These are phyloP conservation scores for Drosophila putrida DNA, from an alignment of 2,888 invertebrate genomes.

Conservation along the genomic window DNA sequence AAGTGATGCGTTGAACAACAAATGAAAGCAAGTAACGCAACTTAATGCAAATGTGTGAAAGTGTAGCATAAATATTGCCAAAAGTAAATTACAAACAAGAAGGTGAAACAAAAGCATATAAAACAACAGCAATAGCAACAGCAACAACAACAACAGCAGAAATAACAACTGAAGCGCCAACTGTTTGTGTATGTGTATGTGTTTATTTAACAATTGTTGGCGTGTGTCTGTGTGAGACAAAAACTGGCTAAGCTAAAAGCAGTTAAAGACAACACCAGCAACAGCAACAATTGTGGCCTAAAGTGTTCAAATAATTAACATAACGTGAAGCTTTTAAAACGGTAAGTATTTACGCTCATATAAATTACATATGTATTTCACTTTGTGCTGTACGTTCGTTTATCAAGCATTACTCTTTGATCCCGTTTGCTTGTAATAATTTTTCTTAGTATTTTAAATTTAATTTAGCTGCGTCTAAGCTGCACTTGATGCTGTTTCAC, in stretches of 20 bases:
- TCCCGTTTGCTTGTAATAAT: slow-evolving; percentile 38
- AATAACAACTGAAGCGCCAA: slow-evolving; percentile 24
- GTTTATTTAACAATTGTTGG: slow-evolving; percentile 41
- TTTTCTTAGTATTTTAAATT: slow-evolving; percentile 21
- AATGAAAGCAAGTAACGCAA: slow-evolving; percentile 60
- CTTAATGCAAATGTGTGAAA: slow-evolving; percentile 78
- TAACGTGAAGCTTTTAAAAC: slow-evolving; percentile 59
- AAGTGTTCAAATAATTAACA: slow-evolving; percentile 44
- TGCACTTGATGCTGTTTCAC: slow-evolving; percentile 6
- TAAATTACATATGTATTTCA: slow-evolving; percentile 29
- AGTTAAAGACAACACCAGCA: slow-evolving; percentile 23
- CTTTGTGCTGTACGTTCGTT: slow-evolving; percentile 18
- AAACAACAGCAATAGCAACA: slow-evolving; percentile 10
- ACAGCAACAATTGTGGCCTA: slow-evolving; percentile 18
- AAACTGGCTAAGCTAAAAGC: slow-evolving; percentile 22
- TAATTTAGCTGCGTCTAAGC: slow-evolving; percentile 27
- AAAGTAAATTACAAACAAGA: slow-evolving; percentile 38
- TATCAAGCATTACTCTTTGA: slow-evolving; percentile 57
- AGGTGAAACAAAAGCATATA: slow-evolving; percentile 25
- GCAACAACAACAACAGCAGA: slow-evolving; percentile 11
- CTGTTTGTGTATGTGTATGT: slow-evolving; percentile 22
- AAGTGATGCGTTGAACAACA: slow-evolving; percentile 66
- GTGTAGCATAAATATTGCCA: slow-evolving; percentile 59
- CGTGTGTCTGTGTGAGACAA: slow-evolving; percentile 26
- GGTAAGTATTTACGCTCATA: slow-evolving; percentile 58